These are phyloP conservation scores for Trichogramma pretiosum DNA, from an alignment of 1,140 invertebrate genomes.

Conservation along the genomic window DNA sequence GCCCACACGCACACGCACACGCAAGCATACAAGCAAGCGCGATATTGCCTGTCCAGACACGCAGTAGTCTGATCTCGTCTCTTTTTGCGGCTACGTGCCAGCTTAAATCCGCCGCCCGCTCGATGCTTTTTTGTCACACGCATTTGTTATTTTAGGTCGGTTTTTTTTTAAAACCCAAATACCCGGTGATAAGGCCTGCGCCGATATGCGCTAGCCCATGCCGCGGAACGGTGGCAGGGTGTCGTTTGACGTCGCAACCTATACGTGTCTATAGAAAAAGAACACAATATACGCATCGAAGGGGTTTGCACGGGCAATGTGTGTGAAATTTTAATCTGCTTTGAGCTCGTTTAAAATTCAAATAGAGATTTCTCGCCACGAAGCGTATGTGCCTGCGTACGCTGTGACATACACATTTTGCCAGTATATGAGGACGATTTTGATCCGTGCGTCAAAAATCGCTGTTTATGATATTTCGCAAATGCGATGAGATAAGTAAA, in stretches of 20 bases:
- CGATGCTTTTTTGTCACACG: constrained; percentile 25
- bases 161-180: neutral
- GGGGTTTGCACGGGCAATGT: neutral
- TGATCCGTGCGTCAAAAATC: too few relatives aligned
- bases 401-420: too few relatives aligned
- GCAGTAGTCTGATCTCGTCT: constrained; percentile 1
- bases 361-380: constrained; percentile 10
- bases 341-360: constrained; percentile 19
- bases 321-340: constrained; percentile 21
- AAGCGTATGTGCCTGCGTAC: constrained; percentile 2
- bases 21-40: too few relatives aligned
- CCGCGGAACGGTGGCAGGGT: neutral
- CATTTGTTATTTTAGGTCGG: neutral
- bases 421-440: too few relatives aligned
- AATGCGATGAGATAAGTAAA: constrained; percentile 3
- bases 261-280: neutral
- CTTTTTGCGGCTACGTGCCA: constrained; percentile 13
- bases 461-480: too few relatives aligned
- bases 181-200: too few relatives aligned
- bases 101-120: constrained; percentile 16
- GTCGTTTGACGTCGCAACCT: neutral
- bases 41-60: too few relatives aligned
- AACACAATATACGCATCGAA: neutral
- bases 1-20: constrained; percentile 5
- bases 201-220: neutral